These are phyloP conservation scores for Rotaria magnacalcarata DNA, from an alignment of 2,888 invertebrate genomes.

Conservation along the genomic window DNA sequence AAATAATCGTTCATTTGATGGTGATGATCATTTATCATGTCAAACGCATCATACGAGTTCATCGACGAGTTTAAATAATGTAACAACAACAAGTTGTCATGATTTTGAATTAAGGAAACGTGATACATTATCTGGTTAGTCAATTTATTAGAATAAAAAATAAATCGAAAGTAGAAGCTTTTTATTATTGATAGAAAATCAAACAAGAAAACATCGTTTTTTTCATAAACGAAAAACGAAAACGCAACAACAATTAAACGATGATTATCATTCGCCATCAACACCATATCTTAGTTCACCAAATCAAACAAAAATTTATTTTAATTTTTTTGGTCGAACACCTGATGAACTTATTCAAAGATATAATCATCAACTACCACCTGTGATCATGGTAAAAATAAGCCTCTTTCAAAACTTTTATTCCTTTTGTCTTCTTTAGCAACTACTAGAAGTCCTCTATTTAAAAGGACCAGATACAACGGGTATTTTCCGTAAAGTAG, in stretches of 20 bases:
- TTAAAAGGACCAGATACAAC: constrained; percentile 3
- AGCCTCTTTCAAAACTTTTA: background rate
- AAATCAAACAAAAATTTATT: background rate
- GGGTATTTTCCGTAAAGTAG: constrained; percentile 29
- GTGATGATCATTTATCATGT: background rate
- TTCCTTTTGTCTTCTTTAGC: background rate
- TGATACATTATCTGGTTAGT: background rate
- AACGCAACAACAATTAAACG: background rate
- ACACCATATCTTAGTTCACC: constrained; percentile 3
- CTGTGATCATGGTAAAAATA: constrained; percentile 3
- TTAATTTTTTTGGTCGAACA: background rate
- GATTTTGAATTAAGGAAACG: constrained; percentile 30
- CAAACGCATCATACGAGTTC: background rate
- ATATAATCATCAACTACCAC: constrained; percentile 20
- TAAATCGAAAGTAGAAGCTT: too few species aligned
- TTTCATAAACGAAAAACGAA: constrained; percentile 26
- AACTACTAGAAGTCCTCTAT: background rate
- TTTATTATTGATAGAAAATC: background rate
- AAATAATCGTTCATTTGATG: background rate
- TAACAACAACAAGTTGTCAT: background rate
- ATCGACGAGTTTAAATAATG: background rate
- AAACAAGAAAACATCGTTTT: constrained; percentile 13
- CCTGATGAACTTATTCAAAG: background rate
- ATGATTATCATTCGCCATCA: background rate
- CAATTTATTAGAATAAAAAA: background rate